Base-by-base conservation (phyloP, 1,140 invertebrate genomes). In the Berghia stephanieae region DNA sequence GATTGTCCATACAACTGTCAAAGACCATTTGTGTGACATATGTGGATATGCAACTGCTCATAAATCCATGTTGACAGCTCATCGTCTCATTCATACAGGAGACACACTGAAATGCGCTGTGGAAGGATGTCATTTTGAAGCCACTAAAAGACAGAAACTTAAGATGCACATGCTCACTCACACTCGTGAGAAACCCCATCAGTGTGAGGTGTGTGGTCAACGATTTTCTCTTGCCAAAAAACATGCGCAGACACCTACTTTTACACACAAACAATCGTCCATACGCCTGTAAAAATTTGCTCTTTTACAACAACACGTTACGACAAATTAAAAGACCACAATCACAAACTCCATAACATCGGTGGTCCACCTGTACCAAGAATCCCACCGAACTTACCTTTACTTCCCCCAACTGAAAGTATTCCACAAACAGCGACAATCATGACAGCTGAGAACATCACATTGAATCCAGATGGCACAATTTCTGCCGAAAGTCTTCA, bases 151-250 rank as follows among this genome's bases (percentile, higher is more conserved):
- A 77, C 91, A 92, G 78, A 89, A 88, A 79, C 80, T 88, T 44
- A 88, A 89, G 68, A 85, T 86, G 74, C 88, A 88, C 74, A 90
- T 91, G 70, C 74, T 90, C 43, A 92, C 92, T 0, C 92, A 93
- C 75, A 91, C 90, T 3, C 90, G 91, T 77, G 92, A 91, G 27
- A 91, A 91, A 73, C 92, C 93, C 8, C 93, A 93, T 86, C 89
- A 91, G 66, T 94, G 93, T 85, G 88, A 90, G 52, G 89, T 92
- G 16, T 94, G 93, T 87, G 92, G 92, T 8, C 84, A 89, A 66
- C 80, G 83, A 43, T 90, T 89, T 73, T 87, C 85, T 2, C 74
- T 86, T 49, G 78, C 81, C 8, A 87, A 87, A 63, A 78, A 88
- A 87, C 75, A 80, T 88, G 81, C 82, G 83, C 24, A 77, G 85